Percentiles rank a stretch among this genome's conserved stretches.
phyloP scores from a whole-genome alignment of 2,113 vertebrate species.

The Guaruba guarouba region DNA sequence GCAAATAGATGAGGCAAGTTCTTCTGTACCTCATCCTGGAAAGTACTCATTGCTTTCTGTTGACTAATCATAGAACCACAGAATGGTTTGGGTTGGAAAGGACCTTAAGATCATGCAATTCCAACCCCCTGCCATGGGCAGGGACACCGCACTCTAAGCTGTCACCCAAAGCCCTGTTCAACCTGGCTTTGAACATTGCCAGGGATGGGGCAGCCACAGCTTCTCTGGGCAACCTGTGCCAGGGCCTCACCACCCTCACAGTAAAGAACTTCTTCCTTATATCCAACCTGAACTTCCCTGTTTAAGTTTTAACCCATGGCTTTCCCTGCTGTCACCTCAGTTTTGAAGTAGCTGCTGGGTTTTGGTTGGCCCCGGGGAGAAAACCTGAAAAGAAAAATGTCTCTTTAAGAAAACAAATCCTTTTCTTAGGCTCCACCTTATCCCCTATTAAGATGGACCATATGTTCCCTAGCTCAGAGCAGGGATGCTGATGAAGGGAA shows the following conservation, averaged over 20 bases:
- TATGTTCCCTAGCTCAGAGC: not conserved
- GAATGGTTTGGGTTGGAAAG: not conserved
- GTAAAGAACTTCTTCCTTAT: not conserved
- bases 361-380: not conserved
- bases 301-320: not conserved
- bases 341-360: not conserved
- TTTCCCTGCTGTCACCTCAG: not conserved
- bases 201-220: not conserved
- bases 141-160: not conserved
- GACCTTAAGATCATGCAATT: not conserved
- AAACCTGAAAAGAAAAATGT: not conserved
- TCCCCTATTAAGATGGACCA: not conserved
- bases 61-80: not conserved
- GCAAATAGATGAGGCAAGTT: not conserved
- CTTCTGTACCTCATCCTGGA: not conserved
- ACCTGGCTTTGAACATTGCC: not conserved
- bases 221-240: not conserved
- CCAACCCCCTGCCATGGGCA: not conserved
- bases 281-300: not conserved
- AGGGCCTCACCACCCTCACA: not conserved
- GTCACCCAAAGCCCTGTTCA: not conserved
- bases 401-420: not conserved
- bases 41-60: not conserved
- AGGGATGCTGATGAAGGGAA: not conserved
- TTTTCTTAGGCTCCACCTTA: not conserved